Evolutionary conservation across 2,797 vertebrate species (phyloP), one percentile per base, ranked within the genome.

Genomic region (Cottoperca gobio): DNA sequence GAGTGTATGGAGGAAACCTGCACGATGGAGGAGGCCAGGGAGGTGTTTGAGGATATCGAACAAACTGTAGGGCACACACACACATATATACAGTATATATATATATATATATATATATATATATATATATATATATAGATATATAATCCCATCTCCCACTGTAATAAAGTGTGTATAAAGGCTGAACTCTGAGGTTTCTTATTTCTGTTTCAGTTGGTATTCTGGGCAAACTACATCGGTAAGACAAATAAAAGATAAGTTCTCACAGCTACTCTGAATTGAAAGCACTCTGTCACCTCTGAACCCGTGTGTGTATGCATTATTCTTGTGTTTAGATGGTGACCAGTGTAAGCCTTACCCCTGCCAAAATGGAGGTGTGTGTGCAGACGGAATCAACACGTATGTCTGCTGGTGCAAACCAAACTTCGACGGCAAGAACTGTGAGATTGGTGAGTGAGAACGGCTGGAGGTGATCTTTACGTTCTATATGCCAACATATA

Each of bases 1-100:
- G 98, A 99, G 78, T 99, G 98, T 67, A 24, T 13, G 0, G 98
- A 99, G 87, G 98, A 99, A 88, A 60, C 6, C 13, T 99, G 98
- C 68, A 79, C 39, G 45, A 95, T 93, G 50, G 98, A 99, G 83
- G 98, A 99, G 91, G 98, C 97, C 48, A 93, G 96, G 74, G 98
- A 99, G 87, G 93, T 96, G 66, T 99, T 98, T 84, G 98, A 99
- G 86, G 86, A 99, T 5, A 79, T 93, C 0, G 96, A 96, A 75
- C 91, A 93, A 91, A 96, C 97, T 0, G 98, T 99, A 94, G 33
- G 93, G 42, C 33, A 53, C 2, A 48, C 33, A 43, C n/a, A 62
- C 14, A 48, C 33, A 48, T 26, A 59, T 70, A 54, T 23, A 61
- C 6, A 31, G 43, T n/a, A 62, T 14, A 48, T 33, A 48, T 26